Evolutionary conservation across 2,113 vertebrate species (phyloP).

Genomic region (Cinclus cinclus): DNA sequence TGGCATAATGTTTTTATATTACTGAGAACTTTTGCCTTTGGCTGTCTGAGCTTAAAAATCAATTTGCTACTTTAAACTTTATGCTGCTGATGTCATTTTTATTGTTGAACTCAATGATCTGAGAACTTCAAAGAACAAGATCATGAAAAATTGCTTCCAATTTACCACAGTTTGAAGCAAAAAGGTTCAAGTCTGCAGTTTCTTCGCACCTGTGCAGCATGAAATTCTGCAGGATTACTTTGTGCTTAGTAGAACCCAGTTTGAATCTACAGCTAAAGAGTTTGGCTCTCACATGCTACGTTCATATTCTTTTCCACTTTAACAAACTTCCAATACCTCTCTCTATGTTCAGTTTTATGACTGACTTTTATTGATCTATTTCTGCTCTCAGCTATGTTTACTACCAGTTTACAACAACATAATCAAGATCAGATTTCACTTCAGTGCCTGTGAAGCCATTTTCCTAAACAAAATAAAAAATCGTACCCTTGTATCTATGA

Average conservation of each 20-base stretch:
- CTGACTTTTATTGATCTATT: conserved; percentile 21
- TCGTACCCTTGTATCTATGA: neutral
- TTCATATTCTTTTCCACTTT: neutral
- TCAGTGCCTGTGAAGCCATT: neutral
- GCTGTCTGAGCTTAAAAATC: conserved; percentile 53
- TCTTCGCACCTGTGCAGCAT: neutral
- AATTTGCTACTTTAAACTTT: conserved; percentile 45
- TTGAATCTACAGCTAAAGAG: neutral
- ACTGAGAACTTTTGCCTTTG: conserved; percentile 52
- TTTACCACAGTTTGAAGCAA: neutral
- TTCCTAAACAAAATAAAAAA: neutral
- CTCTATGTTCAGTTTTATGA: neutral
- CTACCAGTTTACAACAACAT: neutral
- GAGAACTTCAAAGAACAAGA: conserved; percentile 42
- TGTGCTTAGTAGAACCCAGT: neutral
- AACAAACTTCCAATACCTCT: neutral
- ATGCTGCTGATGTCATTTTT: conserved; percentile 44
- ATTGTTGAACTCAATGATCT: conserved; percentile 32
- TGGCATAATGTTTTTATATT: conserved; percentile 23
- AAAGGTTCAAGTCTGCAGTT: neutral
- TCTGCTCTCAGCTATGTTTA: neutral
- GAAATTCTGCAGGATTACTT: neutral
- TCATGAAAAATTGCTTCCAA: conserved; percentile 20
- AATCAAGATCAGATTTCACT: conserved; percentile 7
- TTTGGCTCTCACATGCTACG: neutral